Conservation (phyloP, 2,797 vertebrate genomes). For the Phaenicophaeus curvirostris region DNA sequence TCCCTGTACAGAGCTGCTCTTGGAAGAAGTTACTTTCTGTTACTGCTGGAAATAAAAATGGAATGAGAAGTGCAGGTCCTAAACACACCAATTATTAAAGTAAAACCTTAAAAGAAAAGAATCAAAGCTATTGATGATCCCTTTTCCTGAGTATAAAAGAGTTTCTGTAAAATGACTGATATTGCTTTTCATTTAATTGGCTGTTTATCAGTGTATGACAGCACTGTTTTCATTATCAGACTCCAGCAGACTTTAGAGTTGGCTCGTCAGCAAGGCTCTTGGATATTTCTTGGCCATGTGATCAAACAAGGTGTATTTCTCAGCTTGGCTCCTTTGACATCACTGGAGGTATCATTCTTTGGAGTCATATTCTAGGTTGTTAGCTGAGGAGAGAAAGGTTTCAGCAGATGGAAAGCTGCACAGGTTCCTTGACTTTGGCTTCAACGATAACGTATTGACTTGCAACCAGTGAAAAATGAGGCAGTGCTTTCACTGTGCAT, state of each 20-base stretch:
- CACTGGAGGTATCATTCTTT: background rate
- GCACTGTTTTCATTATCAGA: conserved; percentile 2
- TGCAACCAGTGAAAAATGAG: background rate
- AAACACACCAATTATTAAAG: background rate
- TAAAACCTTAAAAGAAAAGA: background rate
- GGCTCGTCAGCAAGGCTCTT: background rate
- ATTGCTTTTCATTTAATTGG: background rate
- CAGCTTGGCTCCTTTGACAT: background rate
- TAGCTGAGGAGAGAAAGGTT: background rate
- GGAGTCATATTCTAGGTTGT: background rate
- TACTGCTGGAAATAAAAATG: background rate
- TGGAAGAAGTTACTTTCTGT: background rate
- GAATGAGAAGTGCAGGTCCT: background rate
- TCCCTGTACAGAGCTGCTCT: background rate
- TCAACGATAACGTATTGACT: background rate
- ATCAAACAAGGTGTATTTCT: background rate
- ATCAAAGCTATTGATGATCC: background rate
- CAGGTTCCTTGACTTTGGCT: background rate
- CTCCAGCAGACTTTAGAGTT: background rate
- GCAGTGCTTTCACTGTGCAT: background rate
- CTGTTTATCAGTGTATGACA: conserved; percentile 10
- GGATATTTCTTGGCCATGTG: background rate
- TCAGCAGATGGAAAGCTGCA: background rate
- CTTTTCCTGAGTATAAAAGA: background rate
- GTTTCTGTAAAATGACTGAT: background rate